phyloP scores from a whole-genome alignment of 2,797 vertebrate species.

The Notolabrus celidotus region DNA sequence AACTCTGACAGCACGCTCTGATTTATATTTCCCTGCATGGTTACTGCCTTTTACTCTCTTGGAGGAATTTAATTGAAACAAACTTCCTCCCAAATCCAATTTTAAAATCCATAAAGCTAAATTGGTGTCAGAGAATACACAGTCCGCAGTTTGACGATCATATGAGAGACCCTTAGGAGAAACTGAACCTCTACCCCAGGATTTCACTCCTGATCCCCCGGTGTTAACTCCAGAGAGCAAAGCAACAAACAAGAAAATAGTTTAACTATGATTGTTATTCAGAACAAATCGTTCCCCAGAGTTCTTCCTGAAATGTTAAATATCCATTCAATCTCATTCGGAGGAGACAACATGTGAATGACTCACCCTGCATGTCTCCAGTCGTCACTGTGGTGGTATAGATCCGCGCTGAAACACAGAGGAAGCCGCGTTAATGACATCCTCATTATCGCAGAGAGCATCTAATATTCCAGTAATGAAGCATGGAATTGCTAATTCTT shows the following conservation, averaged over 20 bases:
- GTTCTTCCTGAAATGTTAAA: no score
- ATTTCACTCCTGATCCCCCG: no score
- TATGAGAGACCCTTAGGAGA: not conserved
- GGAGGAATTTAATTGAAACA: not conserved
- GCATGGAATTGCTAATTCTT: slow-evolving; percentile 42
- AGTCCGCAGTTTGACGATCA: not conserved
- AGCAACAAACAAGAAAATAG: not conserved
- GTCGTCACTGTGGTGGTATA: slow-evolving; percentile 93
- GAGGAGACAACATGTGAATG: not conserved
- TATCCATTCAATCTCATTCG: no score
- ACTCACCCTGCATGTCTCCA: slow-evolving; percentile 91
- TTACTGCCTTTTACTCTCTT: not conserved
- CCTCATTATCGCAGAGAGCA: slow-evolving; percentile 50
- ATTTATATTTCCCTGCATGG: no score
- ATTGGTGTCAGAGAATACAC: no score
- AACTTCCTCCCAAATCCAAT: not conserved
- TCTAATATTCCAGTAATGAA: slow-evolving; percentile 63
- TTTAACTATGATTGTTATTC: not conserved
- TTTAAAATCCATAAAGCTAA: not conserved
- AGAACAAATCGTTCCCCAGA: not conserved
- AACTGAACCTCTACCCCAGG: no score
- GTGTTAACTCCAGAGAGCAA: no score
- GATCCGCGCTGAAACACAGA: slow-evolving; percentile 89
- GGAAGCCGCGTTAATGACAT: slow-evolving; percentile 49
- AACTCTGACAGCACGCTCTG: no score